Evolutionary conservation across 2,888 invertebrate genomes (phyloP).

Genomic region (Drosophila helvetica): DNA sequence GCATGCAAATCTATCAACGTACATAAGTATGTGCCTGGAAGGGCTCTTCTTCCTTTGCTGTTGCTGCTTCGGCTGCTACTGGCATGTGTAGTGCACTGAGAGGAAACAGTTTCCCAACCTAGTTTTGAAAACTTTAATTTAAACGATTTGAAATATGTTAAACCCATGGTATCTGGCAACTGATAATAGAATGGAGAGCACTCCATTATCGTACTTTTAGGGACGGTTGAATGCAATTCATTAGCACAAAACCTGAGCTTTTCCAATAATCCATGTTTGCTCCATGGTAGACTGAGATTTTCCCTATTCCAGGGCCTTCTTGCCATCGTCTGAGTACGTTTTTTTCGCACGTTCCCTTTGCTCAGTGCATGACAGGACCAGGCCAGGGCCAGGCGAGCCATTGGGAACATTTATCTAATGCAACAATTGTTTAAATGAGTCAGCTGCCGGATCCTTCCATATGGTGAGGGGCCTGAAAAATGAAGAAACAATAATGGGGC

Average conservation of each 20-base stretch:
- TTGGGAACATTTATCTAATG: conserved; percentile 70
- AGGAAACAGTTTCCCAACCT: background rate
- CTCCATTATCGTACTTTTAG: no score
- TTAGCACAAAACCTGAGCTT: background rate
- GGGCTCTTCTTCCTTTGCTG: conserved; percentile 22
- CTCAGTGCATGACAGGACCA: conserved; percentile 3
- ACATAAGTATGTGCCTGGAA: conserved; percentile 52
- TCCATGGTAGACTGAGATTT: no score
- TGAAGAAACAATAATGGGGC: conserved; percentile 39
- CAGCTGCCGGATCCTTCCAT: conserved; percentile 47
- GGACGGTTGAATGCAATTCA: background rate
- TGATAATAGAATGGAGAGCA: no score
- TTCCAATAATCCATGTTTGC: no score
- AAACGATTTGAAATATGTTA: no score
- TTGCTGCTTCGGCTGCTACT: background rate
- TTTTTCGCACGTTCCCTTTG: background rate
- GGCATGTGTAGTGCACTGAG: background rate
- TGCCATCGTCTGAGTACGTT: no score
- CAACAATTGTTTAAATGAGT: conserved; percentile 68
- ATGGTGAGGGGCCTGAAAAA: conserved; percentile 5
- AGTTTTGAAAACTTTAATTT: no score
- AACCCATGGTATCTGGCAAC: no score
- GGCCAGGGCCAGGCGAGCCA: conserved; percentile 36
- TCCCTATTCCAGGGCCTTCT: no score
- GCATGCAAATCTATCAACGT: conserved; percentile 72